Conservation (phyloP, 2,797 vertebrate species). For the Vultur gryphus region DNA sequence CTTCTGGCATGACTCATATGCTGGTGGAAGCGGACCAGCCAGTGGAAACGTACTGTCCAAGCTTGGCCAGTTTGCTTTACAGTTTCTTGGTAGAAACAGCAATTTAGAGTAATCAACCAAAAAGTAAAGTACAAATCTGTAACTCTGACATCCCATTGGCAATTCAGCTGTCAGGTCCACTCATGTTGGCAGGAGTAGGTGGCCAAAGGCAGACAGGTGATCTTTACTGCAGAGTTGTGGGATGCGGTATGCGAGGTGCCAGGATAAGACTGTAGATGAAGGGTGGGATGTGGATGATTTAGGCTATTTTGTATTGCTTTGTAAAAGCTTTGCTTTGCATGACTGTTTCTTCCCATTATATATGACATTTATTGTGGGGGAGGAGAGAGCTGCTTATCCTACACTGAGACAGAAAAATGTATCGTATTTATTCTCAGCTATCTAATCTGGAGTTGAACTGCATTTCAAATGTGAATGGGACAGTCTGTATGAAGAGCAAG, state of each 20-base stretch:
- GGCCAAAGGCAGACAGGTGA: neutral
- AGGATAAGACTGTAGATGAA: neutral
- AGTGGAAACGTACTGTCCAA: neutral
- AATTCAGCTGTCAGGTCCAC: neutral
- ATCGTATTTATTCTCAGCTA: conserved; percentile 8
- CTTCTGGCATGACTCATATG: neutral
- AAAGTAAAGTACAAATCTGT: neutral
- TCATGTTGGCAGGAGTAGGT: neutral
- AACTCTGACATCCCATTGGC: neutral
- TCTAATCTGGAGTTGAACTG: neutral
- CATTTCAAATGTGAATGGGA: neutral
- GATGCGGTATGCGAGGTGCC: neutral
- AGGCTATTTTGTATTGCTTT: neutral
- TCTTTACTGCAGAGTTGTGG: neutral
- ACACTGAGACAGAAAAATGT: neutral
- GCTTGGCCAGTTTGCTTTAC: neutral
- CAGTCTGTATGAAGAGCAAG: neutral
- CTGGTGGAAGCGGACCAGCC: neutral
- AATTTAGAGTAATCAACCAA: neutral
- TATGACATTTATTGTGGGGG: conserved; percentile 2
- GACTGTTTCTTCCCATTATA: conserved; percentile 6
- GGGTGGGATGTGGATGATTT: neutral
- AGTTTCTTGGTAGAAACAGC: neutral
- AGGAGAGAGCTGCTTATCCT: conserved; percentile 21
- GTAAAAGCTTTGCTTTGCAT: conserved; percentile 8